Conservation (phyloP, 2,113 vertebrate species). For the Macroglossus sobrinus region DNA sequence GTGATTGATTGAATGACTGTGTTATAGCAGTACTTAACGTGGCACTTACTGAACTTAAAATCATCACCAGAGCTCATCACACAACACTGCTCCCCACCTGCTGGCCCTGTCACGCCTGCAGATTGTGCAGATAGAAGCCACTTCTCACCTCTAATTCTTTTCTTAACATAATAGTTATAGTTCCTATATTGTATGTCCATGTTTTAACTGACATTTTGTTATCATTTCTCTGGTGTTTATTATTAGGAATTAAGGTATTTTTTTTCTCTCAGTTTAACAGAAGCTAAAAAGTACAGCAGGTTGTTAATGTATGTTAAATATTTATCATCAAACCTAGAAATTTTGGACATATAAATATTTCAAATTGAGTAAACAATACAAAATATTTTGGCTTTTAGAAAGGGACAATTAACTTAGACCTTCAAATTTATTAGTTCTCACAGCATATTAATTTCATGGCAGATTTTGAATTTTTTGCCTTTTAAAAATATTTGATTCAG, state of each 20-base stretch:
- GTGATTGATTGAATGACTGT: conserved; percentile 23
- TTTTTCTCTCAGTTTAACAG: background rate
- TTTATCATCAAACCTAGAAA: background rate
- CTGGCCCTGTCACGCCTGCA: background rate
- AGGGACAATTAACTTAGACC: background rate
- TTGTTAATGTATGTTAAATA: background rate
- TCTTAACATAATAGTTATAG: background rate
- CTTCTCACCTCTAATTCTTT: background rate
- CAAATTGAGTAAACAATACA: background rate
- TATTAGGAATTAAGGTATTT: background rate
- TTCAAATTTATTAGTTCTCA: conserved; percentile 24
- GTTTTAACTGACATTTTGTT: background rate
- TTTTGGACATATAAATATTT: background rate
- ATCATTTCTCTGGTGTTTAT: background rate
- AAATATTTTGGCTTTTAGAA: background rate
- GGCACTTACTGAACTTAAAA: conserved; percentile 43
- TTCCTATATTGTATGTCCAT: background rate
- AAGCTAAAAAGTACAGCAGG: background rate
- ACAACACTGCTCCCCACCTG: background rate
- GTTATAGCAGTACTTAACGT: background rate
- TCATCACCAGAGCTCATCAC: background rate
- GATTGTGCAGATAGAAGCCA: background rate
- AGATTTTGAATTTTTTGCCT: background rate
- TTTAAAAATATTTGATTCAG: conserved; percentile 9
- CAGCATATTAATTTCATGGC: background rate